Evolutionary conservation across 2,888 invertebrate species (phyloP).

Genomic region (Thelaira solivaga): DNA sequence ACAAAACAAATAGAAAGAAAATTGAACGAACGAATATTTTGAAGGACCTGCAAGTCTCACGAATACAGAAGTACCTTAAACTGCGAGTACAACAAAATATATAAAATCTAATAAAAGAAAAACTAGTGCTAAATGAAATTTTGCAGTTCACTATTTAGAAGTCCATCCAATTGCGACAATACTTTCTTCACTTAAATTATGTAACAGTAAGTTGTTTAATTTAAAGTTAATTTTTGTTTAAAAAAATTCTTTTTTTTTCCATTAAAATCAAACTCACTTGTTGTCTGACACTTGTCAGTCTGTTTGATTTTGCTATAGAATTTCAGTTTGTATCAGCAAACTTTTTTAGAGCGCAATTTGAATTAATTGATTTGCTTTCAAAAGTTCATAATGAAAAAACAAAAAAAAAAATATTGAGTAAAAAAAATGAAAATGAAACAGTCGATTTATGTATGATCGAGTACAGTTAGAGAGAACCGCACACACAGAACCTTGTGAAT

Average conservation of each 20-base stretch:
- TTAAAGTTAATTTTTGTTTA: background rate
- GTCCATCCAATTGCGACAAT: constrained; percentile 51
- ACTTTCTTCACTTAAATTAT: constrained; percentile 7
- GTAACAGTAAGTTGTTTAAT: constrained; percentile 25
- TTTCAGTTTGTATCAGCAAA: too few species aligned
- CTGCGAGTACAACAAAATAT: background rate
- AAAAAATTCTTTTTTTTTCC: background rate
- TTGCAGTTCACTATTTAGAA: constrained; percentile 40
- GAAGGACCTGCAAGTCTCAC: background rate
- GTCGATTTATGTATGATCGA: constrained; percentile 8
- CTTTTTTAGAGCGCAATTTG: too few species aligned
- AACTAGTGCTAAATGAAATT: constrained; percentile 11
- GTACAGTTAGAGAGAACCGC: constrained; percentile 69
- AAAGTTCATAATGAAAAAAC: background rate
- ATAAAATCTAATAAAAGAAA: background rate
- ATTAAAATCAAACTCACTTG: background rate
- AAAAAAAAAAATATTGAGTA: too few species aligned
- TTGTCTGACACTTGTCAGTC: background rate
- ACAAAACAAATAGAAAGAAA: background rate
- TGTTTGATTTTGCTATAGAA: too few species aligned
- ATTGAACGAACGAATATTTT: background rate
- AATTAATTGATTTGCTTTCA: background rate
- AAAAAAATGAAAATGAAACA: constrained; percentile 15
- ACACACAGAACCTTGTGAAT: constrained; percentile 78
- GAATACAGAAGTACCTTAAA: constrained; percentile 28